A percentile compares a stretch with the other conserved stretches of the same genome.
Evolutionary conservation across 1,140 invertebrate genomes (phyloP).

Genomic region (Orchestia grillus): DNA sequence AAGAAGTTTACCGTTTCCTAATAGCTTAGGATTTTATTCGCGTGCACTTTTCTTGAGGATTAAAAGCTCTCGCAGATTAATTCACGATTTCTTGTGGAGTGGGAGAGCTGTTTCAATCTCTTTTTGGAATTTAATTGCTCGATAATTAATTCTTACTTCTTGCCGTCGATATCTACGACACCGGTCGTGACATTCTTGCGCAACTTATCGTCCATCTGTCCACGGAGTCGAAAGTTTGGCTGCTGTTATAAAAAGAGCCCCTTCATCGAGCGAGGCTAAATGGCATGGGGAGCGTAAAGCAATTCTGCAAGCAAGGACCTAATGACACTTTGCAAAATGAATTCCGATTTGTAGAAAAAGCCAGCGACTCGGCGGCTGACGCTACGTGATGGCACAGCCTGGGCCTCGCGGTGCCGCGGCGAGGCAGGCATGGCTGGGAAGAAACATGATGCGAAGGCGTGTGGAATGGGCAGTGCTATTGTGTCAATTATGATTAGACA

Average conservation of each 20-base stretch:
- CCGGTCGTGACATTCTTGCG: conserved; percentile 18
- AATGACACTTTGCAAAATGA: conserved; percentile 9
- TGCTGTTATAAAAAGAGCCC: not conserved
- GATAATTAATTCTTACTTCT: conserved; percentile 23
- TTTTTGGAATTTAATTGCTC: conserved; percentile 46
- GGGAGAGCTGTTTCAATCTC: not conserved
- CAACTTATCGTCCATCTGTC: not conserved
- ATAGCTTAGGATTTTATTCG: not conserved
- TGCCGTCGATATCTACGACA: conserved; percentile 12
- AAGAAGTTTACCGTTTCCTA: conserved; percentile 1
- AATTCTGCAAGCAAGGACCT: not conserved
- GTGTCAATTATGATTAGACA: not conserved
- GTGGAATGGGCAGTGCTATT: not conserved
- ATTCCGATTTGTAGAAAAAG: not conserved
- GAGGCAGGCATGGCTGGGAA: not conserved
- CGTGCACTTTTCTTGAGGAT: not conserved
- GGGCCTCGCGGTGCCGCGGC: not conserved
- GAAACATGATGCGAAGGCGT: not conserved
- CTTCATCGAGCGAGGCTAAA: not conserved
- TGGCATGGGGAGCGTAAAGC: not conserved
- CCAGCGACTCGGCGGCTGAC: not conserved
- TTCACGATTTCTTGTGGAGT: not conserved
- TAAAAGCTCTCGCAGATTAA: not conserved
- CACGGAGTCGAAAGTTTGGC: not conserved
- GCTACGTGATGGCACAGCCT: not conserved